Base-by-base conservation (phyloP, 92 coral and sea anemone species). In the Porites cylindrica region DNA sequence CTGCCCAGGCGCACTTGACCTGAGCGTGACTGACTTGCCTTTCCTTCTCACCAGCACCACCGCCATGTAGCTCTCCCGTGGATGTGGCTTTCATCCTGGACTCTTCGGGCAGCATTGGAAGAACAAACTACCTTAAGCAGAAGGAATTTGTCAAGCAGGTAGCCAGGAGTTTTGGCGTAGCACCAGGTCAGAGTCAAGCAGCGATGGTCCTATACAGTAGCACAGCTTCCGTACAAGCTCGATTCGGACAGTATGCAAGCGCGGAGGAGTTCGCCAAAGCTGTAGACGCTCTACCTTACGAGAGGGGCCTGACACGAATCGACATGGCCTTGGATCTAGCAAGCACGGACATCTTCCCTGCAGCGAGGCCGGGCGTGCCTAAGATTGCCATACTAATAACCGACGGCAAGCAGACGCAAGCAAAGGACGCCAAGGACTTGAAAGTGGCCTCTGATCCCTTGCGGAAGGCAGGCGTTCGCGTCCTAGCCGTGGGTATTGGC, bases 401-500 rank as follows among this genome's bases (percentile, higher is more conserved):
- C 21, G 47, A 52, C 16, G 64, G 79, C 5, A 10, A 53, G 50
- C 0, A 10, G 4, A 7, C 58, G 19, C 53, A 3, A 24, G 13
- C 7, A 2, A 17, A 23, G 21, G 61, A 72, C 2, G 1, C 1
- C 2, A 59, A 43, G 0, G 24, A 56, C 7, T 8, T 50, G 14
- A 50, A n/a, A 9, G 16, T n/a, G 1, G 69, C 82, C 56, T 77
- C 69, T 77, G 52, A 77, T 32, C 26, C 59, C 26, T 56, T 77
- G 4, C 59, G 18, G 16, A 53, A 61, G 32, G 61, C 59, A 77
- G 70, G 82, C 16, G 82, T 77, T 61, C 82, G 70, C 2, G 61
- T 77, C 47, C 29, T 77, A 20, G 82, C 53, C 19, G 62, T 85
- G 78, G 89, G 89, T n/a, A 71, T 85, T 43, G 89, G 89, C 20